Evolutionary conservation across 2,888 invertebrate genomes (phyloP).

Genomic region (Chrysodeixis includens): DNA sequence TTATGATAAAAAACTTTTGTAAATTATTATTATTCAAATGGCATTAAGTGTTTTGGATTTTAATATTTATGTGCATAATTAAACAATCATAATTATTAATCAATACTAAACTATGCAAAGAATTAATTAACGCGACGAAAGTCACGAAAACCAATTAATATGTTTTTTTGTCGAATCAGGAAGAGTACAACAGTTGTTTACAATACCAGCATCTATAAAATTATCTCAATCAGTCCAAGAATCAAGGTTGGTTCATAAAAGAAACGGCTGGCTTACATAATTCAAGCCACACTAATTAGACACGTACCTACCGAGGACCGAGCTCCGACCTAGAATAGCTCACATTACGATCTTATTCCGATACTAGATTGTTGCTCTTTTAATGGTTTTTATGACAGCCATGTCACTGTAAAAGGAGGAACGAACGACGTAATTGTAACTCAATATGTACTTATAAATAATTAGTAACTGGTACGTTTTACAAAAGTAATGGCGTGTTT

Average conservation of each 20-base stretch:
- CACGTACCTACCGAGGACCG: too few relatives aligned
- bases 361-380: conserved; percentile 65
- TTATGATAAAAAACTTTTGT: too few relatives aligned
- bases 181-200: conserved; percentile 68
- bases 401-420: conserved; percentile 77
- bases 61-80: background rate
- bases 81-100: background rate
- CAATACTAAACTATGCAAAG: background rate
- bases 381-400: conserved; percentile 74
- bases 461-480: conserved; percentile 57
- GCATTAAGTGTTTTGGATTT: too few relatives aligned
- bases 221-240: conserved; percentile 81
- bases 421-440: conserved; percentile 69
- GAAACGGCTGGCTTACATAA: conserved; percentile 78
- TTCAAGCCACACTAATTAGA: conserved; percentile 83
- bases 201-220: conserved; percentile 67
- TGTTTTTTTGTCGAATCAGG: conserved; percentile 46
- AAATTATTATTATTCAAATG: background rate
- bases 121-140: conserved; percentile 7
- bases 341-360: conserved; percentile 71
- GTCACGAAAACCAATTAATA: conserved; percentile 19
- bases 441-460: conserved; percentile 67
- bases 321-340: conserved; percentile 73
- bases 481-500: conserved; percentile 53
- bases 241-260: conserved; percentile 83